phyloP scores from a whole-genome alignment of 1,140 invertebrate species.

The Steinernema feltiae region DNA sequence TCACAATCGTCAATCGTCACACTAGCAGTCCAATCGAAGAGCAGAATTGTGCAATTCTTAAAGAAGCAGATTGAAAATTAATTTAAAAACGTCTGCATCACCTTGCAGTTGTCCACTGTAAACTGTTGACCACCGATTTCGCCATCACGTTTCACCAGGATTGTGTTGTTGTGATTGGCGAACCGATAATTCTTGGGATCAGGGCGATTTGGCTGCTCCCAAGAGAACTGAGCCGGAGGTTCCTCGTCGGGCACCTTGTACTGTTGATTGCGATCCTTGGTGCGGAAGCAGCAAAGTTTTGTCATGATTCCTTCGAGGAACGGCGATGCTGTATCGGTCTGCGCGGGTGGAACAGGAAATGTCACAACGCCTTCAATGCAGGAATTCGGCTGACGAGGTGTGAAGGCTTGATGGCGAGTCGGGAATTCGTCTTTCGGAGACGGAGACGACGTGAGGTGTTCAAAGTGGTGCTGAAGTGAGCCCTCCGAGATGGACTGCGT shows the following conservation, averaged over 20 bases:
- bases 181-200: background rate
- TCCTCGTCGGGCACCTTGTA: background rate
- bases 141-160: background rate
- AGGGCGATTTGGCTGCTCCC: background rate
- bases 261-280: background rate
- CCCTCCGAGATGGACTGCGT: too few relatives aligned
- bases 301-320: background rate
- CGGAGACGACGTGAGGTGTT: background rate
- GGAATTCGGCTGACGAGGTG: background rate
- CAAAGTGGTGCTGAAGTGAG: too few relatives aligned
- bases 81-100: background rate
- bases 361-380: background rate
- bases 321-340: background rate
- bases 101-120: slow-evolving; percentile 10
- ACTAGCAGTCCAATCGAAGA: background rate
- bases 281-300: background rate
- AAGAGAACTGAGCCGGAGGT: background rate
- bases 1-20: background rate
- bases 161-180: background rate
- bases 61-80: background rate
- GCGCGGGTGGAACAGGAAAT: background rate
- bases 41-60: slow-evolving; percentile 3
- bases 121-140: background rate
- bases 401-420: background rate
- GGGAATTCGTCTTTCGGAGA: background rate